Evolutionary conservation across 2,113 vertebrate genomes (phyloP).

Genomic region (Dicerorhinus sumatrensis): DNA sequence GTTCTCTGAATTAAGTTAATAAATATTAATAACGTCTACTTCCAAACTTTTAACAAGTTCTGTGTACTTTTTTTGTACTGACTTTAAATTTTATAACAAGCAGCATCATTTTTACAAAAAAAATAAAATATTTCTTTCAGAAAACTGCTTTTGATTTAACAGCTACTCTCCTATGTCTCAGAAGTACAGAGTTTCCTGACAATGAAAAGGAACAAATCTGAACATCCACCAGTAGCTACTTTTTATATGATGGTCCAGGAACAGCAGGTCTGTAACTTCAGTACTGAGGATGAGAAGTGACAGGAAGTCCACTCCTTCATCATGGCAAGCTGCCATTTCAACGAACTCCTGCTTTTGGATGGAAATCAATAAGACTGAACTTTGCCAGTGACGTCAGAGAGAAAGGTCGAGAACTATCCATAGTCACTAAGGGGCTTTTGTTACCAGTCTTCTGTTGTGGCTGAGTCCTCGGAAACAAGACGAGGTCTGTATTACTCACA

Average conservation of each 20-base stretch:
- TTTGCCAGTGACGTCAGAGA: not conserved
- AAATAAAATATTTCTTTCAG: not conserved
- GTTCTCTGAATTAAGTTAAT: not conserved
- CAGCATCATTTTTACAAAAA: not conserved
- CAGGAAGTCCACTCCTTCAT: not conserved
- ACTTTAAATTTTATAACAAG: conserved; percentile 44
- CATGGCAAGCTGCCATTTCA: not conserved
- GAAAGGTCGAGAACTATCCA: not conserved
- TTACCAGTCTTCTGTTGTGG: not conserved
- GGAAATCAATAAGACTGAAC: not conserved
- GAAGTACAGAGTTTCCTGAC: not conserved
- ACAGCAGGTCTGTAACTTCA: not conserved
- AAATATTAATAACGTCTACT: conserved; percentile 14
- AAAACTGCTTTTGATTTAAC: conserved; percentile 11
- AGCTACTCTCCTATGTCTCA: not conserved
- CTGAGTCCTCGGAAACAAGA: conserved; percentile 50
- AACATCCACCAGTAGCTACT: not conserved
- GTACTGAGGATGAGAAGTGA: not conserved
- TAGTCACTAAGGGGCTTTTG: not conserved
- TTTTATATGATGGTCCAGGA: not conserved
- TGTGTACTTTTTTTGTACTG: not conserved
- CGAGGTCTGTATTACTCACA: not conserved
- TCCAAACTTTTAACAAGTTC: conserved; percentile 42
- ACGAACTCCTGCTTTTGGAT: not conserved
- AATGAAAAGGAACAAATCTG: not conserved